Conservation (phyloP, 2,797 vertebrate genomes). For the Mormyrus proboscirostris region DNA sequence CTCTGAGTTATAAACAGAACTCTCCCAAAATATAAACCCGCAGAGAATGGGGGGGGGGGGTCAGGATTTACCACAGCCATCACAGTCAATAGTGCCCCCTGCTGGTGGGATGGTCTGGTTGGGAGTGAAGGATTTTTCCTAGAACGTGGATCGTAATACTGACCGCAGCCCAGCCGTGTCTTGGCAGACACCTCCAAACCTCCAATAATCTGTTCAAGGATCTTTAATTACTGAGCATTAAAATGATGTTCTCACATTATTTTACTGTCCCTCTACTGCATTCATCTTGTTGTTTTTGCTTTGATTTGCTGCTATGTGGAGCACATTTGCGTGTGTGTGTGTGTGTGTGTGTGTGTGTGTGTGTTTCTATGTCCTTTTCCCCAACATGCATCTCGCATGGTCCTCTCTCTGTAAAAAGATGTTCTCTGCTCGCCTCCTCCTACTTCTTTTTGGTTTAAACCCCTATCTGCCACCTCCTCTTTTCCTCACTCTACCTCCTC, state of each 20-base stretch:
- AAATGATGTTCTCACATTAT: neutral
- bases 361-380: neutral
- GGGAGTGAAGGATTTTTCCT: neutral
- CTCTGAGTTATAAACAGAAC: neutral
- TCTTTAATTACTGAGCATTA: neutral
- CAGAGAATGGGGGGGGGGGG: neutral
- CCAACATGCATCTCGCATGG: neutral
- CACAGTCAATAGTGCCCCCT: neutral
- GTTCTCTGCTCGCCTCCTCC: neutral
- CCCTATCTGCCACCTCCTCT: neutral
- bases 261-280: neutral
- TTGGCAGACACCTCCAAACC: neutral
- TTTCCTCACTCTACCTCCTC: neutral
- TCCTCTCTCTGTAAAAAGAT: neutral
- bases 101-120: neutral
- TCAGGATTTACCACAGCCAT: neutral
- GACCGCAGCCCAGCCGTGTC: neutral
- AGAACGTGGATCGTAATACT: neutral
- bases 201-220: neutral
- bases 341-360: neutral
- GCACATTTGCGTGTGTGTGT: neutral
- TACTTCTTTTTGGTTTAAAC: neutral
- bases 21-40: neutral
- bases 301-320: neutral
- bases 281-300: neutral